Evolutionary conservation across 1,140 invertebrate genomes (phyloP), one percentile per base, ranked within the genome.

Genomic region (Carposina sasakii): DNA sequence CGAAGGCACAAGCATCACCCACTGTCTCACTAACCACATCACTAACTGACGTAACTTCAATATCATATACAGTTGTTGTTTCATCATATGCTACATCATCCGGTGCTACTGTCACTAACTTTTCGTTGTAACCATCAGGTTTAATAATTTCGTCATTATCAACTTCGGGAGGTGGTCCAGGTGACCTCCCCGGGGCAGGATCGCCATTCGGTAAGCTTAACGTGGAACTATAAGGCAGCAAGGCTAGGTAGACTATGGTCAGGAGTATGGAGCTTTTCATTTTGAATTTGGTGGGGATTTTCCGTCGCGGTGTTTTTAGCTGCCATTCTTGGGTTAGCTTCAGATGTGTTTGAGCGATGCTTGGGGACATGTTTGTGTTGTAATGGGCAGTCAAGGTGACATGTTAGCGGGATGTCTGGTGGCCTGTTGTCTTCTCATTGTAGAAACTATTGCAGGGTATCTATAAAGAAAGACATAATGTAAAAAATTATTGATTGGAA

Each of bases 181-280:
- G 79, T 1, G 79, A 83, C 4, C 79, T 63, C 0, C 79, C 79
- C 1, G 79, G 79, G 0, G 79, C 76, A 0, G 79, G 79, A 31
- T 83, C 79, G 1, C 79, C 79, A 42, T 65, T 82, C 2, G 78
- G 78, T 33, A 83, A 55, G 31, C 58, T 77, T 17, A 81, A 52
- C 0, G 68, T 65, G 9, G 69, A 81, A 42, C 67, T 77, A 58
- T 81, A 78, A 61, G 78, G 76, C 63, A 79, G 54, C 41, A 52
- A 62, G 22, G 67, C 65, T 19, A 81, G 51, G 13, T 69, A 47
- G 23, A 76, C 31, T 26, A 57, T 60, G 33, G 69, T 51, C 23
- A 67, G 41, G 17, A 68, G 51, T 45, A 40, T 58, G 51, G 39
- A 57, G 19, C 49, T 57, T 57, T 68, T 71, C 60, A 69, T 71